Evolutionary conservation across 2,797 vertebrate genomes (phyloP), one percentile per base, ranked within the genome.

Genomic region (Paramormyrops hopkinsi): DNA sequence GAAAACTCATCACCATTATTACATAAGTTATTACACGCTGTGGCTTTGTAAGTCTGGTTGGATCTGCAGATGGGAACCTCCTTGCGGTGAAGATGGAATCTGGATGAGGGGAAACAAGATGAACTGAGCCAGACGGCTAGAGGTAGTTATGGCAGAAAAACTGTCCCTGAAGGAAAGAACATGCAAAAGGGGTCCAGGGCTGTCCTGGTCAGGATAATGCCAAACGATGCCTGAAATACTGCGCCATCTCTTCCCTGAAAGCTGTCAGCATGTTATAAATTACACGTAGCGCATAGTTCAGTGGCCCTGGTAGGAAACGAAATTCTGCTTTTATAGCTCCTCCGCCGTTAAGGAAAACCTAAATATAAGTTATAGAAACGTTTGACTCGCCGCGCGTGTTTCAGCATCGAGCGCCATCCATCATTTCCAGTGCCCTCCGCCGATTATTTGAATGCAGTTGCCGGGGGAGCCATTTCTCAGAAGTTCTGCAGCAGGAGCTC

Each of bases 321-420:
- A 84, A 46, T 50, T 50, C n/a, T 48, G 41, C 0, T 84, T 84
- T 84, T 84, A 50, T 22, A 84, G 82, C 46, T 22, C 4, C 44
- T 83, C 19, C 17, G 19, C 79, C 19, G 82, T 84, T 22, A 84
- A 46, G 44, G 82, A 84, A 50, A 46, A 50, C 82, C 82, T 50
- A 84, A 50, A 48, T 84, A 84, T 84, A 84, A 84, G 46, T 84
- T 84, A 84, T 46, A 84, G 82, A 50, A 84, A 84, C 82, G 11
- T 84, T 84, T 46, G 22, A 50, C n/a, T 46, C 82, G n/a, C 9
- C 19, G 82, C 2, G 8, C 46, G 41, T 48, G 41, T 22, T 84
- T 50, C n/a, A 12, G 44, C 41, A 83, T 50, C n/a, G 37, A 48
- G 46, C 7, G 14, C 19, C 44, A 84, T 84, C 82, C 44, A 84